These are phyloP conservation scores for Caradrina clavipalpis DNA, from an alignment of 2,888 invertebrate species.

Conservation along the genomic window DNA sequence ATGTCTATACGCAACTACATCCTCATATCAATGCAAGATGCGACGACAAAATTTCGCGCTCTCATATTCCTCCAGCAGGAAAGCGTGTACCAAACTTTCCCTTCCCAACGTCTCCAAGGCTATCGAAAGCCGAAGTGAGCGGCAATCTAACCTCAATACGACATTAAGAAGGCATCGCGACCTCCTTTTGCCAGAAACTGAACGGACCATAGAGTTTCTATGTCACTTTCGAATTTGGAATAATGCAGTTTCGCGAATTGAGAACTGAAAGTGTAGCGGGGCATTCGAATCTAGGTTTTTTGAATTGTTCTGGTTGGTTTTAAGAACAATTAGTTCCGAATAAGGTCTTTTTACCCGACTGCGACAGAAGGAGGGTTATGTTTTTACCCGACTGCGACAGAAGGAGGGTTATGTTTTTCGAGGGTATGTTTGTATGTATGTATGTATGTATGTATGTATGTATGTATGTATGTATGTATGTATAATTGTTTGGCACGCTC, in stretches of 20 bases:
- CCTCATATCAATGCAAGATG: not conserved
- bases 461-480: no score
- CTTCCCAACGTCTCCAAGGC: slow-evolving; percentile 21
- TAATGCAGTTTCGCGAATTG: slow-evolving; percentile 34
- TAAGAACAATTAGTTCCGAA: not conserved
- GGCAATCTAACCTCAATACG: slow-evolving; percentile 46
- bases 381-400: no score
- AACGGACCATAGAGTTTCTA: slow-evolving; percentile 27
- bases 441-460: no score
- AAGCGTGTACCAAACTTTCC: slow-evolving; percentile 27
- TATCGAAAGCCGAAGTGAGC: slow-evolving; percentile 50
- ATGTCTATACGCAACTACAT: no score
- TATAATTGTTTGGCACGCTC: no score
- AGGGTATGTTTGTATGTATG: no score
- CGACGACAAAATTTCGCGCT: not conserved
- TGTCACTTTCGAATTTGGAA: slow-evolving; percentile 46
- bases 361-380: no score
- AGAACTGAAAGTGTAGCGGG: slow-evolving; percentile 12
- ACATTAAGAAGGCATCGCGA: slow-evolving; percentile 38
- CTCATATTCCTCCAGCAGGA: not conserved
- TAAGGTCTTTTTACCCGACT: no score
- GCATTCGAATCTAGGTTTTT: slow-evolving; percentile 24
- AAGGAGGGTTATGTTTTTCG: no score
- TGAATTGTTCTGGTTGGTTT: not conserved
- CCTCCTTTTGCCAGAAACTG: slow-evolving; percentile 46